These are phyloP conservation scores for Ericerus pela DNA, from an alignment of 1,140 invertebrate species.

Conservation along the genomic window DNA sequence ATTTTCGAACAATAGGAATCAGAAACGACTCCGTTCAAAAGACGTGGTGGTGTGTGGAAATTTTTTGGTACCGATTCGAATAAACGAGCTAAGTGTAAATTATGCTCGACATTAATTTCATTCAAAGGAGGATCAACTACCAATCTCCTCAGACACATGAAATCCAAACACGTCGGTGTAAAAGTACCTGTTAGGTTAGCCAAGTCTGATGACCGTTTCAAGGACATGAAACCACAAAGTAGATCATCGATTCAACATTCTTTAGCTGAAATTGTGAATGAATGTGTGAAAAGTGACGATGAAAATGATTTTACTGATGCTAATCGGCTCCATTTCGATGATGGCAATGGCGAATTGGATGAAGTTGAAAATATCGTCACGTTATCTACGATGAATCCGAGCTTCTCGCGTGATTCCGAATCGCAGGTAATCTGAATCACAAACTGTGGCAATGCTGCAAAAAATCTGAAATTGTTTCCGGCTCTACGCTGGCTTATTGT, in stretches of 20 bases:
- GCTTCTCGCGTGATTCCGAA: neutral
- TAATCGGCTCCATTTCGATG: neutral
- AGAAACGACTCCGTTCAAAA: neutral
- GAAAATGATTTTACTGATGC: slow-evolving; percentile 1
- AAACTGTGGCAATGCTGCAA: too few species aligned
- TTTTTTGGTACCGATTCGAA: slow-evolving; percentile 5
- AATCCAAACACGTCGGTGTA: slow-evolving; percentile 13
- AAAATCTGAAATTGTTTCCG: too few species aligned
- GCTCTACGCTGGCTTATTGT: too few species aligned
- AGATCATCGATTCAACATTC: slow-evolving; percentile 1
- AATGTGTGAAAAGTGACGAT: slow-evolving; percentile 3
- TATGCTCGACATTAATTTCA: slow-evolving; percentile 2
- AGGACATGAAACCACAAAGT: too few species aligned
- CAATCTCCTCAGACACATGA: slow-evolving; percentile 16
- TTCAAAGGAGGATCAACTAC: slow-evolving; percentile 14
- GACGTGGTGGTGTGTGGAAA: slow-evolving; percentile 7
- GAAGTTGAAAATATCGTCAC: neutral
- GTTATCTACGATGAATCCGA: neutral
- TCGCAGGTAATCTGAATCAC: too few species aligned
- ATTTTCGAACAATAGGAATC: neutral
- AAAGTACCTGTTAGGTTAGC: neutral
- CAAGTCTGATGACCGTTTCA: neutral
- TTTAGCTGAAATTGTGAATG: neutral
- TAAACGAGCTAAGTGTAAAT: slow-evolving; percentile 6
- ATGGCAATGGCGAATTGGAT: neutral